Evolutionary conservation across 1,140 invertebrate genomes (phyloP), one percentile per base, ranked within the genome.

Genomic region (Akabosia matsudoensis): DNA sequence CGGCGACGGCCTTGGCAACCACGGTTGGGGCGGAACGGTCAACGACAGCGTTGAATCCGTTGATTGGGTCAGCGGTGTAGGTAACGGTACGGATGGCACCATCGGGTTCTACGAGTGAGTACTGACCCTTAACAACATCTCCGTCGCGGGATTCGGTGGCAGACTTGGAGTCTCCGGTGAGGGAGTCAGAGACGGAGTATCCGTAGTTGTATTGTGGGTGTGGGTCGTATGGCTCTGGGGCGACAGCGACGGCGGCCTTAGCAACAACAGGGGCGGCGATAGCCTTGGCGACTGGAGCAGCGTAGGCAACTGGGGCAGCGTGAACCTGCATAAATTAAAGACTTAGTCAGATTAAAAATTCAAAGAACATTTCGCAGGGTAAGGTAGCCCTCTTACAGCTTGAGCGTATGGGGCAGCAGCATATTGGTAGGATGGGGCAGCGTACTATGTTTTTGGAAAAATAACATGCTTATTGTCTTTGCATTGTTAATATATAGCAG

Each of bases 71-170:
- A 33, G 88, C 88, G 3, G 88, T 89, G 83, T 91, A 91, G 79
- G 90, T 88, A 0, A 90, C 90, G 28, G 88, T 88, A 76, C 91
- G 87, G 64, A 91, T 88, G 74, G 90, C 91, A 70, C 91, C 91
- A 84, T 92, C 91, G 34, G 91, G 90, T 83, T 92, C 91, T 76
- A 91, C 90, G 79, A 92, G 84, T 2, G 89, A 91, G 84, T 92
- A 92, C 82, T 92, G 90, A 78, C 91, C 91, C 22, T 85, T 85
- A 28, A 92, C 90, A 0, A 87, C 86, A 81, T 92, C 90, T 33
- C 91, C 91, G 76, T 90, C 87, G 52, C 91, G 87, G 51, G 83
- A 87, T 83, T 91, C 90, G 75, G 90, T 86, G 80, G 90, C 89
- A 77, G 85, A 85, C 83, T 91, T 91, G 0, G 88, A 84, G 83